Evolutionary conservation across 2,113 vertebrate species (phyloP).

Genomic region (Syngnathus floridae): DNA sequence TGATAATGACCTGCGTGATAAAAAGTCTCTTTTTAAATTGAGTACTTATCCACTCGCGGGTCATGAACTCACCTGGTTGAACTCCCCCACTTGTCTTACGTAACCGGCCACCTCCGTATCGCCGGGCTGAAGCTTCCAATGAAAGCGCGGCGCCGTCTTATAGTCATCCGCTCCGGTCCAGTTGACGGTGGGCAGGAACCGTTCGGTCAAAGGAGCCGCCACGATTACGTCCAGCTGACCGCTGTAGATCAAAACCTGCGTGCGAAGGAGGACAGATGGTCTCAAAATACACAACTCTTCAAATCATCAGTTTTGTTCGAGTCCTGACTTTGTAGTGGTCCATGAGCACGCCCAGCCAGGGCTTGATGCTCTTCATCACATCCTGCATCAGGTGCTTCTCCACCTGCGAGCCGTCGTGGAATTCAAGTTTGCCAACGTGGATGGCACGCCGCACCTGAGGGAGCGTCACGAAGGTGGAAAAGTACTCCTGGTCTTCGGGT

Average conservation of each 20-base stretch:
- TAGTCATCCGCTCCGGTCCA: slow-evolving; percentile 73
- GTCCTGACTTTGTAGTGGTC: slow-evolving; percentile 79
- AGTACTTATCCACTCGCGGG: too few relatives aligned
- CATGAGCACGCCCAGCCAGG: slow-evolving; percentile 81
- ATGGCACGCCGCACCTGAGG: slow-evolving; percentile 72
- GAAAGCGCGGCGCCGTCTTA: slow-evolving; percentile 56
- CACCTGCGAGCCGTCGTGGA: slow-evolving; percentile 70
- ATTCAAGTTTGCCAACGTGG: slow-evolving; percentile 80
- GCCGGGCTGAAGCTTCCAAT: slow-evolving; percentile 76
- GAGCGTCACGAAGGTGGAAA: slow-evolving; percentile 71
- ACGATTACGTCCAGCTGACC: slow-evolving; percentile 85
- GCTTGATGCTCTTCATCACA: slow-evolving; percentile 79
- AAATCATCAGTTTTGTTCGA: background rate
- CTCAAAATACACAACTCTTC: too few relatives aligned
- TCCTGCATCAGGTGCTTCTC: slow-evolving; percentile 78
- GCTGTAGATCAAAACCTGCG: slow-evolving; percentile 79
- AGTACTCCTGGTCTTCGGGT: slow-evolving; percentile 73
- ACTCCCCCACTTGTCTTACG: slow-evolving; percentile 73
- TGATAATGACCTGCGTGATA: slow-evolving; percentile 70
- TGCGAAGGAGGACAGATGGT: background rate
- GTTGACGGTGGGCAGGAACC: slow-evolving; percentile 73
- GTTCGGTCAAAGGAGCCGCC: slow-evolving; percentile 76
- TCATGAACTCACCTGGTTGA: slow-evolving; percentile 73
- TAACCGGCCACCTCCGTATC: slow-evolving; percentile 82
- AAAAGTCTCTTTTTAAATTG: background rate